Evolutionary conservation across 2,888 invertebrate species (phyloP), one percentile per base, ranked within the genome.

Genomic region (Coelopa pilipes): DNA sequence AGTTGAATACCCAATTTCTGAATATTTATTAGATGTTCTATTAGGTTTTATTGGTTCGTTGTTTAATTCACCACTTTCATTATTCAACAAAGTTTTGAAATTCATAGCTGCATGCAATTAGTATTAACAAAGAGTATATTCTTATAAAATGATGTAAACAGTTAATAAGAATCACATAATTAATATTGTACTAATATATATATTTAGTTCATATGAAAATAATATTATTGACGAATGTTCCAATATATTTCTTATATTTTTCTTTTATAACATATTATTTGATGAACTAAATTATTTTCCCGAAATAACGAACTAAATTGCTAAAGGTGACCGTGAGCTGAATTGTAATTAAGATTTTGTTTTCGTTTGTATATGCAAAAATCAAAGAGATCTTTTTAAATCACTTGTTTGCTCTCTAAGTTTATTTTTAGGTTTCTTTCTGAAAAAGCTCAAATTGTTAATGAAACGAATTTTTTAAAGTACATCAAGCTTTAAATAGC

Each of bases 301-400:
- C 34, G 34, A 34, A 7, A 34, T 34, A 34, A 34, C 62, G 55
- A 53, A 67, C 73, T 71, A 57, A 75, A 63, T 60, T 83, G 78
- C 76, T 78, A 76, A 79, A 78, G 80, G 79, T 84, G 83, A 81
- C 84, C 84, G 82, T 84, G 84, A 83, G 80, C 81, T 78, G 79
- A 80, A 80, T 82, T 80, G 79, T 80, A 79, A 76, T 77, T 81
- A 79, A 79, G 77, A 78, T 79, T 81, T 79, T 77, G 75, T 70
- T 76, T 76, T 77, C 72, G 69, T 76, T 76, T 75, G 73, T 74
- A 75, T 59, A 70, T 71, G 71, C 62, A 17, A 67, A 70, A 65
- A 72, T 72, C 53, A 57, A 70, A 70, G 71, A 70, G 73, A 72
- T 74, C 68, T 67, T 67, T 67, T 57, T 70, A 76, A 21, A 72